Percentiles rank a stretch among this genome's conserved stretches.
These are phyloP conservation scores for Synergus laeviventris DNA, from an alignment of 2,888 invertebrate species.

Conservation along the genomic window DNA sequence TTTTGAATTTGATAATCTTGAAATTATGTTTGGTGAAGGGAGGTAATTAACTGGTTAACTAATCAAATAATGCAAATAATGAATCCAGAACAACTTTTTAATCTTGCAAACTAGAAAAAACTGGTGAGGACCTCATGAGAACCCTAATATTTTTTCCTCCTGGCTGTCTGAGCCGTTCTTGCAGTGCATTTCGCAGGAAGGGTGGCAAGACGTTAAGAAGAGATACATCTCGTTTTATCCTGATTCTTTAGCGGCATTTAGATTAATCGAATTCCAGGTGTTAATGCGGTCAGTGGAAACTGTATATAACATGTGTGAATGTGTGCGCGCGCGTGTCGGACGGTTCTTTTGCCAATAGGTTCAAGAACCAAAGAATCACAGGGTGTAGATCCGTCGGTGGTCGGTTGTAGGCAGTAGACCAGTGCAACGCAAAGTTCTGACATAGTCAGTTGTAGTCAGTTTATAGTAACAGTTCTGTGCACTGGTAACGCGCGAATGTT, in stretches of 20 bases:
- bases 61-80: too few species aligned
- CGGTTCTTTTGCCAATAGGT: conserved; percentile 48
- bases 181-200: conserved; percentile 8
- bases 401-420: conserved; percentile 53
- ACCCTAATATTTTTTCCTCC: too few species aligned
- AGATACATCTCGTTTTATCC: conserved; percentile 3
- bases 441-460: not conserved
- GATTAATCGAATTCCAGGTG: conserved; percentile 54
- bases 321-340: conserved; percentile 37
- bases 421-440: conserved; percentile 32
- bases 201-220: conserved; percentile 36
- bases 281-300: conserved; percentile 55
- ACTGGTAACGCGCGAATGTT: conserved; percentile 7
- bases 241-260: conserved; percentile 53
- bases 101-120: too few species aligned
- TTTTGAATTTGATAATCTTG: too few species aligned
- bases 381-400: conserved; percentile 56
- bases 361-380: conserved; percentile 56
- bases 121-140: too few species aligned
- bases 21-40: too few species aligned
- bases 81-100: too few species aligned
- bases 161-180: not conserved
- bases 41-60: too few species aligned
- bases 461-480: not conserved
- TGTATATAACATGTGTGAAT: conserved; percentile 42